phyloP scores from a whole-genome alignment of 2,888 invertebrate species.

The Baronia brevicornis region DNA sequence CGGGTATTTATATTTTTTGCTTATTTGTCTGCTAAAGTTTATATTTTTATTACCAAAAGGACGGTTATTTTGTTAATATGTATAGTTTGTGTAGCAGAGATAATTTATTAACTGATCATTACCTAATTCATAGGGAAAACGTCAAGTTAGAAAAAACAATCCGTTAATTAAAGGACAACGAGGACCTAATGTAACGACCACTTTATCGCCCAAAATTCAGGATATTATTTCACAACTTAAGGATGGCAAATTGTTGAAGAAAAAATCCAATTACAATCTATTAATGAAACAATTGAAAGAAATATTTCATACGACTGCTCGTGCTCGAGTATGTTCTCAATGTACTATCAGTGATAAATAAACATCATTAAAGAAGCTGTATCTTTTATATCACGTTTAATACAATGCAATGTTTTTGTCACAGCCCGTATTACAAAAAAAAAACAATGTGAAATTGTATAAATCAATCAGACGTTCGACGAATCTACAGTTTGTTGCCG shows the following conservation, averaged over 20 bases:
- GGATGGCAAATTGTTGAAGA: conserved; percentile 30
- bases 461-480: too few species aligned
- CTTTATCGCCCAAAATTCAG: conserved; percentile 35
- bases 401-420: too few species aligned
- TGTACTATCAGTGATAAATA: conserved; percentile 21
- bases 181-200: conserved; percentile 18
- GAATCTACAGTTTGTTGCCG: too few species aligned
- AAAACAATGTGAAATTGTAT: conserved; percentile 5
- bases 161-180: conserved; percentile 7
- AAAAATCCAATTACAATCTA: conserved; percentile 27
- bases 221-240: conserved; percentile 35
- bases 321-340: conserved; percentile 27
- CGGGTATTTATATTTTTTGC: too few species aligned
- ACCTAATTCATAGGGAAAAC: conserved; percentile 32
- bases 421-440: too few species aligned
- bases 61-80: too few species aligned
- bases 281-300: conserved; percentile 35
- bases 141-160: conserved; percentile 13
- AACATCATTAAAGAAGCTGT: background rate
- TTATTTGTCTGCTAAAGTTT: too few species aligned
- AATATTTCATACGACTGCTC: conserved; percentile 30
- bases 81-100: conserved; percentile 7
- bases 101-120: conserved; percentile 20
- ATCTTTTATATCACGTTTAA: too few species aligned
- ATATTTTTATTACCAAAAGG: too few species aligned